These are phyloP conservation scores for Zonitis immaculata DNA, from an alignment of 2,888 invertebrate genomes.

Conservation along the genomic window DNA sequence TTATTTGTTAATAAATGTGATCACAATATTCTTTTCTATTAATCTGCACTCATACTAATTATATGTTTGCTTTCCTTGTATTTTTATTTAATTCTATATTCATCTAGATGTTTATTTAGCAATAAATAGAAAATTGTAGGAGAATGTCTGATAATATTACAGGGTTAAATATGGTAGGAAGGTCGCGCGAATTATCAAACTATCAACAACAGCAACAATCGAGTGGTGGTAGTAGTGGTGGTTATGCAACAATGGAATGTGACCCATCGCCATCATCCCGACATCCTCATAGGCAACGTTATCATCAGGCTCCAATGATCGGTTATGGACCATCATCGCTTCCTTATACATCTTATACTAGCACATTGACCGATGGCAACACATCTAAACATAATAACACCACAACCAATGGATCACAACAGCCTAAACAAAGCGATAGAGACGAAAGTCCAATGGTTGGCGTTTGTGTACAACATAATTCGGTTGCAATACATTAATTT, in stretches of 20 bases:
- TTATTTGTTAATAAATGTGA: not conserved
- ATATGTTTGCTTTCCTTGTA: not conserved
- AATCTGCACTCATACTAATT: not conserved
- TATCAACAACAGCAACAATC: slow-evolving; percentile 34
- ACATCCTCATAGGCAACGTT: slow-evolving; percentile 37
- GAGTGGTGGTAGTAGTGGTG: slow-evolving; percentile 15
- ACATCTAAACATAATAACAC: slow-evolving; percentile 22
- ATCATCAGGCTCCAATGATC: slow-evolving; percentile 45
- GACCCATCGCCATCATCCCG: slow-evolving; percentile 57
- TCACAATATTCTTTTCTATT: not conserved
- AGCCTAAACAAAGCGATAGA: slow-evolving; percentile 47
- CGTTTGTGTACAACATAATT: slow-evolving; percentile 87
- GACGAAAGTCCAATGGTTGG: slow-evolving; percentile 82
- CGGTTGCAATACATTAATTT: slow-evolving; percentile 80
- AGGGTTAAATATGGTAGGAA: slow-evolving; percentile 50
- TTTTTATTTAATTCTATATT: not conserved
- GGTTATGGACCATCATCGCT: slow-evolving; percentile 48
- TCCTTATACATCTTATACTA: slow-evolving; percentile 46
- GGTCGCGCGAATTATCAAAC: slow-evolving; percentile 44
- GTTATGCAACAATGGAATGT: slow-evolving; percentile 67
- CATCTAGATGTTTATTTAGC: no score
- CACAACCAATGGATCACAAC: slow-evolving; percentile 39
- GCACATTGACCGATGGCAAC: slow-evolving; percentile 38
- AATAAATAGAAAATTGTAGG: not conserved
- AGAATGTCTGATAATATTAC: slow-evolving; percentile 25